Conservation (phyloP, 2,113 vertebrate genomes). For the Macrotus californicus region DNA sequence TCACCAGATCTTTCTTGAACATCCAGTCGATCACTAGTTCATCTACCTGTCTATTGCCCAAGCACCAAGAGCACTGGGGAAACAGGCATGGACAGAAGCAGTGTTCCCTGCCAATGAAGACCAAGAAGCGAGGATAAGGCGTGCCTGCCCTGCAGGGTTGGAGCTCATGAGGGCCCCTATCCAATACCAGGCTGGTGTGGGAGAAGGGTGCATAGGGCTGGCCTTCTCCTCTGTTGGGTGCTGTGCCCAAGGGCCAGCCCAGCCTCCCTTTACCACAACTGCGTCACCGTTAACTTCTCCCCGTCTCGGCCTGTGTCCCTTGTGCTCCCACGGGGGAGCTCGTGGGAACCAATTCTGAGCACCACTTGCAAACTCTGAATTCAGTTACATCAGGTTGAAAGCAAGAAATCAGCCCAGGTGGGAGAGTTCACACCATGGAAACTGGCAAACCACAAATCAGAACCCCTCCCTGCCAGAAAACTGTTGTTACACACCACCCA, state of each 20-base stretch:
- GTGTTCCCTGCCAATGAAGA: not conserved
- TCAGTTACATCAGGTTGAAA: not conserved
- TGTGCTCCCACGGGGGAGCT: rapidly evolving
- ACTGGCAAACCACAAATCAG: too few species aligned
- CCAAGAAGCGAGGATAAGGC: too few species aligned
- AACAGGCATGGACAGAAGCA: not conserved
- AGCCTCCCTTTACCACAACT: not conserved
- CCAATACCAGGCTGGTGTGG: not conserved
- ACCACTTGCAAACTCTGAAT: not conserved
- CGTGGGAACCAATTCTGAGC: not conserved
- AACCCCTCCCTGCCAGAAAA: not conserved
- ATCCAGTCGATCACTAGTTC: too few species aligned
- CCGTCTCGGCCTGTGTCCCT: rapidly evolving
- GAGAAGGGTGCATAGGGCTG: not conserved
- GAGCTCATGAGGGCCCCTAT: not conserved
- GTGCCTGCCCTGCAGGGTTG: rapidly evolving
- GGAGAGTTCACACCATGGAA: not conserved
- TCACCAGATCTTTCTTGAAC: not conserved
- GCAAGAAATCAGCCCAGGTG: not conserved
- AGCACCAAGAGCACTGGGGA: rapidly evolving
- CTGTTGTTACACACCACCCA: not conserved
- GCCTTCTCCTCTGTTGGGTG: rapidly evolving
- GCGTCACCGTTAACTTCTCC: not conserved
- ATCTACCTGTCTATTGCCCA: not conserved
- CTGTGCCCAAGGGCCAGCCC: too few species aligned